These are phyloP conservation scores for Microchirus variegatus DNA, from an alignment of 2,797 vertebrate genomes.

Conservation along the genomic window DNA sequence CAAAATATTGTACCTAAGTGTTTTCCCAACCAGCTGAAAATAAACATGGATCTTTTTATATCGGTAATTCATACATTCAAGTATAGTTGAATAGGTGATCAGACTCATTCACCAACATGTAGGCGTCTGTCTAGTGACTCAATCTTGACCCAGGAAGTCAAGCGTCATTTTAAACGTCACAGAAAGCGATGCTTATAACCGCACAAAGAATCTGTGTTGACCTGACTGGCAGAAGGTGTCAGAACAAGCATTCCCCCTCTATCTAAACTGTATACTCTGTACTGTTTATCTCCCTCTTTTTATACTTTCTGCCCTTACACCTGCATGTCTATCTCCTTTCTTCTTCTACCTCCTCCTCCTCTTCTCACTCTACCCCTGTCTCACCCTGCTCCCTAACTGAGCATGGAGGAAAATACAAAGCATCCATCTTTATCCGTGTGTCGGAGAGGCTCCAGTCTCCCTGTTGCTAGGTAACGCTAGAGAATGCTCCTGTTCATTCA, in stretches of 20 bases:
- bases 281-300: conserved; percentile 2
- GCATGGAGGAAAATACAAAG: conserved; percentile 73
- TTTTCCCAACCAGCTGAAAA: too few relatives aligned
- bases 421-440: conserved; percentile 79
- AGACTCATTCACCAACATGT: conserved; percentile 12
- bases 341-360: conserved; percentile 23
- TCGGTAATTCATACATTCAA: conserved; percentile 17
- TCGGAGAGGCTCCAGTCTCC: conserved; percentile 78
- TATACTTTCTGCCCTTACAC: conserved; percentile 17
- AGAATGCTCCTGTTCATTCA: conserved; percentile 83
- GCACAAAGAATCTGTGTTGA: conserved; percentile 22
- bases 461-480: conserved; percentile 87
- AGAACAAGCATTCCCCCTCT: conserved; percentile 6
- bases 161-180: conserved; percentile 16
- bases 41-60: background rate
- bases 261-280: background rate
- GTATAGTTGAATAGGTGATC: conserved; percentile 3
- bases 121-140: conserved; percentile 3
- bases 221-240: conserved; percentile 10
- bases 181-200: conserved; percentile 25
- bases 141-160: conserved; percentile 9
- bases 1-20: too few relatives aligned
- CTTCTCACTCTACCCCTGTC: conserved; percentile 55
- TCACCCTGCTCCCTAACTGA: conserved; percentile 66
- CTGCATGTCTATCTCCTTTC: conserved; percentile 33